phyloP scores from a whole-genome alignment of 2,797 vertebrate genomes.

The Mareca penelope region DNA sequence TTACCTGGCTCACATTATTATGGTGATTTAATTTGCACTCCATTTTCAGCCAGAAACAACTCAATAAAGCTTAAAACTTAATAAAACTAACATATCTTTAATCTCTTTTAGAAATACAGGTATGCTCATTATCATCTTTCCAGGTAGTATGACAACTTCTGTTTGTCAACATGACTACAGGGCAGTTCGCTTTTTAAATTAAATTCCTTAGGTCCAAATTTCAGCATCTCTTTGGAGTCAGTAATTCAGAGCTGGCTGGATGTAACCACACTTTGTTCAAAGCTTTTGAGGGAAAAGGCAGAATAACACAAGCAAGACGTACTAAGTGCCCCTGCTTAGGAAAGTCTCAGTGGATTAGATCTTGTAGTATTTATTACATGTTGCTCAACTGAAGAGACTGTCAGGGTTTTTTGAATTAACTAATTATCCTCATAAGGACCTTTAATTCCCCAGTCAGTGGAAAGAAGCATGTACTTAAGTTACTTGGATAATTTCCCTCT shows the following conservation, averaged over 20 bases:
- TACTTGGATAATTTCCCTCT: background rate
- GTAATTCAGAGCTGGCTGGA: background rate
- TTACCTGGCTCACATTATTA: background rate
- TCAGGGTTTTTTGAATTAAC: background rate
- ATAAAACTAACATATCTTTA: background rate
- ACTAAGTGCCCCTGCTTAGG: background rate
- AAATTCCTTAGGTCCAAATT: background rate
- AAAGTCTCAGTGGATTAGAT: background rate
- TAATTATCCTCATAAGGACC: background rate
- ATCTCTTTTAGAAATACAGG: background rate
- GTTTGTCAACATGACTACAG: background rate
- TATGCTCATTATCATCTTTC: background rate
- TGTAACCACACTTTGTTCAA: background rate
- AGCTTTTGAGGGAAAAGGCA: background rate
- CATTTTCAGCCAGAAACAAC: background rate
- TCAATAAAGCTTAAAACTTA: background rate
- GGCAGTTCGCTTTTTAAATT: background rate
- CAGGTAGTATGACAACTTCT: background rate
- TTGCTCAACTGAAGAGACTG: background rate
- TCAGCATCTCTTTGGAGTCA: background rate
- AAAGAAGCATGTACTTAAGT: background rate
- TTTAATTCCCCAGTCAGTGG: background rate
- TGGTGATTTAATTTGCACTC: background rate
- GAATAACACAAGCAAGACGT: background rate
- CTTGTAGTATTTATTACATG: background rate